Evolutionary conservation across 2,797 vertebrate species (phyloP), one percentile per base, ranked within the genome.

Genomic region (Acestrorhynchus altus): DNA sequence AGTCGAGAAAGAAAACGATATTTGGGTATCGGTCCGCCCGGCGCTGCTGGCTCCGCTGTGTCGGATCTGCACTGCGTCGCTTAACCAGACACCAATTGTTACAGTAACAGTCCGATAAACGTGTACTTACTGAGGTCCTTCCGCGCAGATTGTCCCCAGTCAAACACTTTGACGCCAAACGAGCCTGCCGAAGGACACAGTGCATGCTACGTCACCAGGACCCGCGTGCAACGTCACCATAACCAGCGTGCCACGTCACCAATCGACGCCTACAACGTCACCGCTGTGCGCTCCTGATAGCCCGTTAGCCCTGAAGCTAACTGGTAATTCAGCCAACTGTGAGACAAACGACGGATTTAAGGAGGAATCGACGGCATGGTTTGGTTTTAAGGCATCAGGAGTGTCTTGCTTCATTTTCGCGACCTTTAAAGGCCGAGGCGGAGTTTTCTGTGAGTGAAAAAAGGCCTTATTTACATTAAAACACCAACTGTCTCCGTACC

Each of bases 201-300:
- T 8, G 57, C 31, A 28, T 2, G 9, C 16, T 18, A 59, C 57
- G 57, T 59, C 26, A 59, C 8, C 0, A 22, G 22, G 5, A 1
- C n/a, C n/a, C 8, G 39, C 12, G 16, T 63, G 7, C 1, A 13
- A 42, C 18, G 39, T 24, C 35, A 64, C 13, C 18, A 0, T 1
- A 13, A 13, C 22, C n/a, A 0, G 67, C 47, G 42, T 44, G 6
- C 31, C 66, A 83, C 72, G 78, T 51, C 80, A 80, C 26, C 40
- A 42, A 40, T 66, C 56, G 0, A 9, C 46, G 72, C 59, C 35
- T 11, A 0, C 0, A 16, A 90, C 90, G 39, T 18, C 88, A 92
- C 63, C 91, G 80, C 92, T 87, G 88, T 91, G 87, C 93, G 88
- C 86, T 87, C 67, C 73, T 73, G 51, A 54, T 83, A 81, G 77